A percentile compares a stretch with the other conserved stretches of the same genome.
phyloP scores from a whole-genome alignment of 2,888 invertebrate genomes.

The Meliscaeva auricollis region DNA sequence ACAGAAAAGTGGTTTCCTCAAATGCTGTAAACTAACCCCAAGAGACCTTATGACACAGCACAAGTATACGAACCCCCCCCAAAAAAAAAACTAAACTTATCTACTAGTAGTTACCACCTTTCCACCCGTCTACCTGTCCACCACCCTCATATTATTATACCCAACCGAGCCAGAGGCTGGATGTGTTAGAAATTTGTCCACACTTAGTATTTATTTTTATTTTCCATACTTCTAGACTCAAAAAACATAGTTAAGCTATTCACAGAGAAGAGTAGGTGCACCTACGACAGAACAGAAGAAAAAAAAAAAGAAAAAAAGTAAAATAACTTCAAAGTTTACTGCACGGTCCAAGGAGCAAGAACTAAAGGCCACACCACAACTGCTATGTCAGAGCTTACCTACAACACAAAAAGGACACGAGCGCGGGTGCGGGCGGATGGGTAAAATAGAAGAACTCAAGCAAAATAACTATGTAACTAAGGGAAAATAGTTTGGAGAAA shows the following conservation, averaged over 20 bases:
- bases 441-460: slow-evolving; percentile 69
- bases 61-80: neutral
- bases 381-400: slow-evolving; percentile 11
- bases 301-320: slow-evolving; percentile 1
- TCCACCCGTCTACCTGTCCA: neutral
- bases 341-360: slow-evolving; percentile 65
- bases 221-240: slow-evolving; percentile 20
- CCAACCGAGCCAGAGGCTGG: slow-evolving; percentile 40
- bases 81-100: neutral
- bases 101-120: no score
- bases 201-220: slow-evolving; percentile 59
- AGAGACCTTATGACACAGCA: slow-evolving; percentile 60
- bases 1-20: slow-evolving; percentile 71
- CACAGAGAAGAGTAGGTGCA: neutral
- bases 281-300: neutral
- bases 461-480: slow-evolving; percentile 72
- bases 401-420: neutral
- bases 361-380: slow-evolving; percentile 68
- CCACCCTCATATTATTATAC: neutral
- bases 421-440: neutral
- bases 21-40: slow-evolving; percentile 74
- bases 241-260: slow-evolving; percentile 39
- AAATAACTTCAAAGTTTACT: slow-evolving; percentile 66
- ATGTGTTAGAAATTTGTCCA: slow-evolving; percentile 72
- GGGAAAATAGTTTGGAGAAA: slow-evolving; percentile 68